phyloP scores from a whole-genome alignment of 2,113 vertebrate species.

The Eulacestoma nigropectus region DNA sequence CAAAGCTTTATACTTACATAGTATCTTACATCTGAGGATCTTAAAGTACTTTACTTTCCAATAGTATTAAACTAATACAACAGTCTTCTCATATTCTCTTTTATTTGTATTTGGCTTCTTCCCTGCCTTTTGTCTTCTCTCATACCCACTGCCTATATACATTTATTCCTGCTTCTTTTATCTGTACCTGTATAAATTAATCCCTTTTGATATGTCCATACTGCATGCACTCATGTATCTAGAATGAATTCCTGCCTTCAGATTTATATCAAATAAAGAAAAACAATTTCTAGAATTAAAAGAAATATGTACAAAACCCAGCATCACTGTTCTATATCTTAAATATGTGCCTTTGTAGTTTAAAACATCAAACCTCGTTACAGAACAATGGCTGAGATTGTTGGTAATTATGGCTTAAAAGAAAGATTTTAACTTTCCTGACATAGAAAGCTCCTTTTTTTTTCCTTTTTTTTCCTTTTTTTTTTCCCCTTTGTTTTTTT shows the following conservation, averaged over 20 bases:
- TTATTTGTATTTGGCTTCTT: neutral
- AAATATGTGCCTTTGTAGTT: conserved; percentile 9
- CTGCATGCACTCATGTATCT: neutral
- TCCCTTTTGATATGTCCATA: conserved; percentile 44
- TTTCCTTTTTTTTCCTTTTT: neutral
- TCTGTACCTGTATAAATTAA: conserved; percentile 29
- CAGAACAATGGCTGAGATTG: conserved; percentile 9
- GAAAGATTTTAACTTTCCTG: neutral
- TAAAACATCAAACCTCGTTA: conserved; percentile 25
- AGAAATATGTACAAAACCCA: neutral
- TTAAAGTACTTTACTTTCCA: conserved; percentile 15
- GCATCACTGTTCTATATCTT: neutral
- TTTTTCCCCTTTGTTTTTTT: no score
- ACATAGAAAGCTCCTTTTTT: neutral
- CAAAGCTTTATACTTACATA: neutral
- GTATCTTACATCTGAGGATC: neutral
- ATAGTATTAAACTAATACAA: neutral
- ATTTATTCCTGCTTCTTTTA: conserved; percentile 31
- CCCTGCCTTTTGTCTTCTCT: neutral
- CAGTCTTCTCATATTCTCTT: neutral
- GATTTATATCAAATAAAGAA: neutral
- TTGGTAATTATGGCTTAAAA: conserved; percentile 17
- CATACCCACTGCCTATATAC: neutral
- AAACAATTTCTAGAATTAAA: conserved; percentile 13
- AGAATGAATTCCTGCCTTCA: conserved; percentile 12